Conservation (phyloP, 2,888 invertebrate species). For the Pogonocherus hispidulus region DNA sequence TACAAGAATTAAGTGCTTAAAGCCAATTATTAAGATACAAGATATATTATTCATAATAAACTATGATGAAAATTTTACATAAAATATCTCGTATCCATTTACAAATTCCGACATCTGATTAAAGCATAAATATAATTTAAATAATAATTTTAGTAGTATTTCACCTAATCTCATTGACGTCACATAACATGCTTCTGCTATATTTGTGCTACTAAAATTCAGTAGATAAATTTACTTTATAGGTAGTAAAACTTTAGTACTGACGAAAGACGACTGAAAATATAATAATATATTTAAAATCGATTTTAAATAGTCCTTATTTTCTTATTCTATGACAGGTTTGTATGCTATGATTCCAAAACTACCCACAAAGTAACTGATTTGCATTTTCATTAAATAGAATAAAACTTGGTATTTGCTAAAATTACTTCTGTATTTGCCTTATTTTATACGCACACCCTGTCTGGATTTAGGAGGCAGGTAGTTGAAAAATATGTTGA, state of each 20-base stretch:
- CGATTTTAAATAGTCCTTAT: background rate
- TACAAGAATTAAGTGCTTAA: too few relatives aligned
- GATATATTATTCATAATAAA: too few relatives aligned
- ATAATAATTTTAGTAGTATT: constrained; percentile 18
- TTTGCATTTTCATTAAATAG: background rate
- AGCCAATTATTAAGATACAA: too few relatives aligned
- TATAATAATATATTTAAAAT: background rate
- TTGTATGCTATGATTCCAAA: background rate
- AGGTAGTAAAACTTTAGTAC: constrained; percentile 12
- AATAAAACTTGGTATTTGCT: too few relatives aligned
- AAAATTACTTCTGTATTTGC: too few relatives aligned
- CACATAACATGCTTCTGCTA: constrained; percentile 15
- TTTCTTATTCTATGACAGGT: background rate
- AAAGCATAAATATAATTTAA: background rate
- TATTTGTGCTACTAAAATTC: background rate
- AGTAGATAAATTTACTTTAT: constrained; percentile 15
- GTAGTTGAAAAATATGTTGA: too few relatives aligned
- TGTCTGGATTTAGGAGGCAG: too few relatives aligned
- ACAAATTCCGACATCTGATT: background rate
- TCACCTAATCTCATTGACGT: constrained; percentile 6
- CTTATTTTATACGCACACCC: too few relatives aligned
- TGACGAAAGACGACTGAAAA: background rate
- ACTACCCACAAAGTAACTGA: background rate
- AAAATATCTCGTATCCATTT: too few relatives aligned
- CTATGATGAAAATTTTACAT: too few relatives aligned